Percentiles rank a stretch among this genome's conserved stretches.
Conservation (phyloP, 1,140 invertebrate species). For the Paramacrobiotus metropolitanus region DNA sequence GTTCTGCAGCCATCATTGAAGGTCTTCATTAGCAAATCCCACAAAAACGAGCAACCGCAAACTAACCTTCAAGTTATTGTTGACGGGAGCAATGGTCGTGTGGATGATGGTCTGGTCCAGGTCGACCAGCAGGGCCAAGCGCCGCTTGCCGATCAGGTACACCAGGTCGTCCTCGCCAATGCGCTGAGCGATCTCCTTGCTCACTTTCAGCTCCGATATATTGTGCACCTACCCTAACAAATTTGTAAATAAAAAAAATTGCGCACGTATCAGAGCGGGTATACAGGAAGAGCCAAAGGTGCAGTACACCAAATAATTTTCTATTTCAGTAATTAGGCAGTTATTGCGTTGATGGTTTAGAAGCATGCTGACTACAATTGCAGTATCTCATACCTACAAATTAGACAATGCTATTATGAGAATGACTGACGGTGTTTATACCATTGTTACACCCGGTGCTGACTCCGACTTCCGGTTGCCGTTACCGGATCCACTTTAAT, state of each 20-base stretch:
- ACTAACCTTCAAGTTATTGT: background rate
- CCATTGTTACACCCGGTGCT: too few species aligned
- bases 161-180: conserved; percentile 69
- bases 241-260: too few species aligned
- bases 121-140: conserved; percentile 83
- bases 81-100: conserved; percentile 82
- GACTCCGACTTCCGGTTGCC: too few species aligned
- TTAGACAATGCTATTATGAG: too few species aligned
- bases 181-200: conserved; percentile 56
- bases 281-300: too few species aligned
- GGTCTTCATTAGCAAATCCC: background rate
- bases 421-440: too few species aligned
- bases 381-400: too few species aligned
- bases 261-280: too few species aligned
- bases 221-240: conserved; percentile 69
- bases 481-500: too few species aligned
- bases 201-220: conserved; percentile 79
- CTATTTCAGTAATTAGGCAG: background rate
- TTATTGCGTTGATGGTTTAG: too few species aligned
- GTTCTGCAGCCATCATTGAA: too few species aligned
- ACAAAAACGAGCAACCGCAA: background rate
- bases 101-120: conserved; percentile 96
- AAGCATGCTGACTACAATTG: background rate
- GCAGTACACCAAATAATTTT: background rate
- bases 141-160: conserved; percentile 51